Conservation (phyloP, 2,113 vertebrate species). For the Myocastor coypus region DNA sequence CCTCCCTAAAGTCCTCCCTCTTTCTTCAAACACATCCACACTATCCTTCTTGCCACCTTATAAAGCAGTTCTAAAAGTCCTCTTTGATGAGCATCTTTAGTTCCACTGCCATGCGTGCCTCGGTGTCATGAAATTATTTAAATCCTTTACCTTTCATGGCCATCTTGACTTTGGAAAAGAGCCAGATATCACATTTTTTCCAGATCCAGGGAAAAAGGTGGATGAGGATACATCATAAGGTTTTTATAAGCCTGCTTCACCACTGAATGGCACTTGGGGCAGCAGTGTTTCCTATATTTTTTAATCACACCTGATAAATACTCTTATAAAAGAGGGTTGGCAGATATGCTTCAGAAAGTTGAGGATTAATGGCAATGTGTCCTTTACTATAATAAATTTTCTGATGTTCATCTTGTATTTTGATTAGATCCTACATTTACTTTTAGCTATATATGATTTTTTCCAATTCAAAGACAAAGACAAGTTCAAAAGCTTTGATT, state of each 20-base stretch:
- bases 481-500: background rate
- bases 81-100: background rate
- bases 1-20: background rate
- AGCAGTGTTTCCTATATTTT: background rate
- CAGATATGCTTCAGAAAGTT: background rate
- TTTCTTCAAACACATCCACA: background rate
- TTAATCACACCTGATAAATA: background rate
- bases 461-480: constrained; percentile 18
- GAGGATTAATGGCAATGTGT: background rate
- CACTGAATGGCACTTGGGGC: background rate
- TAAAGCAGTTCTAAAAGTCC: background rate
- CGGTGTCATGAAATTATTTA: background rate
- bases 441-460: background rate
- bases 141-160: background rate
- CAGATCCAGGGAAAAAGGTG: background rate
- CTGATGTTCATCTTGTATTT: background rate
- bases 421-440: background rate
- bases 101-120: background rate
- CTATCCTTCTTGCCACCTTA: background rate
- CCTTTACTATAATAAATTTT: background rate
- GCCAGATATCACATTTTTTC: background rate
- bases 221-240: background rate
- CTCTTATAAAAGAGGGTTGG: background rate
- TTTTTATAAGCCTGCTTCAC: background rate
- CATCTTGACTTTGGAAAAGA: background rate